Evolutionary conservation across 2,113 vertebrate genomes (phyloP).

Genomic region (Eretmochelys imbricata): DNA sequence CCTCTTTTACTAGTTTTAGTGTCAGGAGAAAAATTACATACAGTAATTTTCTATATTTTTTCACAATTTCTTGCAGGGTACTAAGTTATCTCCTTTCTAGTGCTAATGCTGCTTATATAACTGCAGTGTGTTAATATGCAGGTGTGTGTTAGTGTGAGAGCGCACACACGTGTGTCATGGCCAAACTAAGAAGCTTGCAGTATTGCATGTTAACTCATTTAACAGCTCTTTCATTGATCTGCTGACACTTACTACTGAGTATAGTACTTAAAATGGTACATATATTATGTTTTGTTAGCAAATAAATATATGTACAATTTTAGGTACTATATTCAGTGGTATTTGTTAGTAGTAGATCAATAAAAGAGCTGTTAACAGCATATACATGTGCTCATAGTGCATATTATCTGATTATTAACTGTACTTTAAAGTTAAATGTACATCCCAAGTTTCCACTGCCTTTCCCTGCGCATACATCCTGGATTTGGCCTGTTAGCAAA

Average conservation of each 20-base stretch:
- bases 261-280: neutral
- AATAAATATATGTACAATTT: neutral
- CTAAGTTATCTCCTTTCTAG: neutral
- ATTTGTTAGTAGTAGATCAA: neutral
- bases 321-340: neutral
- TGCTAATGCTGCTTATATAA: neutral
- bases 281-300: neutral
- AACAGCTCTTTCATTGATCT: neutral
- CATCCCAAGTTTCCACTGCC: neutral
- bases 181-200: neutral
- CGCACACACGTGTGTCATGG: rapidly evolving
- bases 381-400: neutral
- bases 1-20: neutral
- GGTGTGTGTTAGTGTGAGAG: neutral
- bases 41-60: neutral
- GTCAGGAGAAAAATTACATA: neutral
- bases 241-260: neutral
- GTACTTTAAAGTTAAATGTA: neutral
- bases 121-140: neutral
- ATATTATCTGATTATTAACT: neutral
- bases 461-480: neutral
- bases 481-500: neutral
- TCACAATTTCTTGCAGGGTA: neutral
- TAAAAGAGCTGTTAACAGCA: neutral
- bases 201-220: rapidly evolving